Conservation (phyloP, 2,797 vertebrate genomes). For the Rhynchonycteris naso region DNA sequence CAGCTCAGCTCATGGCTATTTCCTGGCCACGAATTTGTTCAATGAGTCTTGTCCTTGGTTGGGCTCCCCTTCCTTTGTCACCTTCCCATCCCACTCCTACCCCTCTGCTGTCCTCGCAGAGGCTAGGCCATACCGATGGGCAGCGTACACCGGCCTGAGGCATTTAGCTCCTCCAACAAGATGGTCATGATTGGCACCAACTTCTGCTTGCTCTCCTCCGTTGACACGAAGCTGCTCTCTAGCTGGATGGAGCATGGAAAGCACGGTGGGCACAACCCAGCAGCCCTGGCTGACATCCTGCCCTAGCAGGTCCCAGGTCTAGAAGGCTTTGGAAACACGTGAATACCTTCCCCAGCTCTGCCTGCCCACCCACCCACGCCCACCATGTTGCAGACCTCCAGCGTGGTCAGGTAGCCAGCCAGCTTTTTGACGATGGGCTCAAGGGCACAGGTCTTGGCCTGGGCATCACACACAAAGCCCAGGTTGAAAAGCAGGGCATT, state of each 20-base stretch:
- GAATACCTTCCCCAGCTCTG: background rate
- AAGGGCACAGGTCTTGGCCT: slow-evolving; percentile 95
- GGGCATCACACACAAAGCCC: slow-evolving; percentile 96
- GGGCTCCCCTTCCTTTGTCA: background rate
- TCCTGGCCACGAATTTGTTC: background rate
- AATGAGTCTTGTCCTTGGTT: background rate
- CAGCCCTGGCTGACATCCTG: background rate
- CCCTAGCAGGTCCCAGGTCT: background rate
- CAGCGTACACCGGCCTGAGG: slow-evolving; percentile 95
- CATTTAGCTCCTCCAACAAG: slow-evolving; percentile 96
- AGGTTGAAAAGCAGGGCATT: slow-evolving; percentile 98
- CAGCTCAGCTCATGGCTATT: background rate
- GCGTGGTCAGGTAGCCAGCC: slow-evolving; percentile 97
- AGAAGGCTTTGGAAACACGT: background rate
- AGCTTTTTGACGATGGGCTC: slow-evolving; percentile 99
- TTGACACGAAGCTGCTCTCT: slow-evolving; percentile 98
- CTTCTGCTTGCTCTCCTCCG: slow-evolving; percentile 97
- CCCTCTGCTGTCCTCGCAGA: background rate
- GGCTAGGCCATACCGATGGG: slow-evolving; percentile 91
- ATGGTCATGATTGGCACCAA: slow-evolving; percentile 97
- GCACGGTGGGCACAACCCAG: background rate
- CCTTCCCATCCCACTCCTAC: background rate
- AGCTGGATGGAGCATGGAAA: slow-evolving; percentile 86
- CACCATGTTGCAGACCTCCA: slow-evolving; percentile 90
- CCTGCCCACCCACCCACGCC: slow-evolving; percentile 54